phyloP scores from a whole-genome alignment of 2,888 invertebrate genomes.

The Poecilobothrus nobilitatus region DNA sequence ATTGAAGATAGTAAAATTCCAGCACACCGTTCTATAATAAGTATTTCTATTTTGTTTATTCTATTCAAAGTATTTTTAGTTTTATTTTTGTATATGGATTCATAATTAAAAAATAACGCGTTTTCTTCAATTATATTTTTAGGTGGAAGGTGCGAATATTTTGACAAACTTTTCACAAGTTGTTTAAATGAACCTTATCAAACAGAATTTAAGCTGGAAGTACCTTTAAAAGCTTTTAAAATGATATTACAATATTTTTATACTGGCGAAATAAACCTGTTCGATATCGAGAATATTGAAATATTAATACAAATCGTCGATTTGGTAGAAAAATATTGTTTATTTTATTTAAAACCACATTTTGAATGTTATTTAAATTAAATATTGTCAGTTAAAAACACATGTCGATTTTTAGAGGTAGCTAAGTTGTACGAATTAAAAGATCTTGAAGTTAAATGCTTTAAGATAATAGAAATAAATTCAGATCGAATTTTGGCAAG shows the following conservation, averaged over 20 bases:
- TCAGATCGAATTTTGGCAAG: conserved; percentile 76
- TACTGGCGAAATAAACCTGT: conserved; percentile 77
- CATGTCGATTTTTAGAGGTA: conserved; percentile 90
- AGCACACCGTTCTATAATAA: conserved; percentile 53
- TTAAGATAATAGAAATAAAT: conserved; percentile 82
- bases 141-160: conserved; percentile 93
- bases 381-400: conserved; percentile 77
- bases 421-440: conserved; percentile 63
- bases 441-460: conserved; percentile 67
- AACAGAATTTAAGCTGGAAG: conserved; percentile 75
- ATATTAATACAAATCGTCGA: conserved; percentile 66
- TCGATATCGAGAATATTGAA: conserved; percentile 57
- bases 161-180: conserved; percentile 73
- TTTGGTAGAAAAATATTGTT: conserved; percentile 96
- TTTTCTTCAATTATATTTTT: conserved; percentile 40
- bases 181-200: conserved; percentile 67
- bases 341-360: conserved; percentile 77
- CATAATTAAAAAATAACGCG: too few species aligned
- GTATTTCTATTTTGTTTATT: too few species aligned
- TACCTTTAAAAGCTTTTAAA: conserved; percentile 76
- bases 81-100: background rate
- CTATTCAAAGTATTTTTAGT: too few species aligned
- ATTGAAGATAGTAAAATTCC: conserved; percentile 54
- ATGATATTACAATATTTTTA: conserved; percentile 89
- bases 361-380: conserved; percentile 89